Evolutionary conservation across 2,797 vertebrate genomes (phyloP), one percentile per base, ranked within the genome.

Genomic region (Apodemus agrarius): DNA sequence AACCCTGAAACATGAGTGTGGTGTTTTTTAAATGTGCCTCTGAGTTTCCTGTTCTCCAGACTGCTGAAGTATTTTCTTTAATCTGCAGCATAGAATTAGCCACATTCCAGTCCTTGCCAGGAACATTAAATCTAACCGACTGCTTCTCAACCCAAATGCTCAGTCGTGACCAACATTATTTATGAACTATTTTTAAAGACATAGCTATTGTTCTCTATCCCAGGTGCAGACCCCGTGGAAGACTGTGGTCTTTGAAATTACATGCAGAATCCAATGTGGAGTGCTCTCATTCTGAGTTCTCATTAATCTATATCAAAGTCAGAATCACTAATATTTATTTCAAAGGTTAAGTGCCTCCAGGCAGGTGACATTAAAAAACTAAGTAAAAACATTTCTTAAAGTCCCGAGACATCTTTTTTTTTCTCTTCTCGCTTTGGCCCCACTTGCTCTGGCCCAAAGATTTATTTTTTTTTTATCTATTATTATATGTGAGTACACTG

Each of bases 91-190:
- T 4, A 74, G 75, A 91, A 80, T 67, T 46, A 95, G 17, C 78
- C 54, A 26, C 74, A 59, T 86, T 83, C 82, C 49, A 69, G 49
- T 4, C 31, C 31, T 63, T 83, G 88, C 88, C 89, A 76, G 19
- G 69, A 83, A 59, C 63, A 86, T 63, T 94, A 83, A 96, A 49
- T 94, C 67, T 88, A 90, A 40, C 40, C 52, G 59, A 54, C 59
- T 85, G 46, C 17, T 69, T 87, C 84, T 78, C 92, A 63, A 2
- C 65, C 54, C 74, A 88, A 87, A 69, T 11, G 2, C n/a, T 96
- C 93, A 63, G 78, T 75, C 90, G 84, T 31, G 59, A 81, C 76
- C 79, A 95, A 63, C 80, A 74, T 61, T 34, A 57, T 88, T 89
- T 92, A 85, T 13, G 57, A 72, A 84, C 72, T 52, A 69, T 61